Base-by-base conservation (phyloP, 2,888 invertebrate species). In the Drosophila multiciliata region DNA sequence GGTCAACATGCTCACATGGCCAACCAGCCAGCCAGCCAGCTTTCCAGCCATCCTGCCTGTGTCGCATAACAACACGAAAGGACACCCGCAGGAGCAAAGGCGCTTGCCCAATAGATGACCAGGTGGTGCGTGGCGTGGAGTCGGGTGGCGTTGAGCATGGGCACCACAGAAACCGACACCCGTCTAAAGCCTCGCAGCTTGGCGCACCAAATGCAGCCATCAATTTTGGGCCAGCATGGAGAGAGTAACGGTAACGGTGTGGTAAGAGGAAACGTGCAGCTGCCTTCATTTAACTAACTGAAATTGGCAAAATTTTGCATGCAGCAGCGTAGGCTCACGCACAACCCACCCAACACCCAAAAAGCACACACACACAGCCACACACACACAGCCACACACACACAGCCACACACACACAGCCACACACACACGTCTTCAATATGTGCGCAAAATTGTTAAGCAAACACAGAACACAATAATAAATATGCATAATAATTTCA, bases 401-500 rank as follows among this genome's bases (percentile, higher is more conserved):
- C 23, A 23, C 23, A 23, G 23, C 23, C 23, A 23, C 23, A 15
- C 36, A 26, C 45, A 3, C 38, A 54, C 3, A 11, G 20, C 50
- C 32, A 26, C 35, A 15, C 48, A 9, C 35, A 65, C 35, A 20
- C 17, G 15, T 57, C 49, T 29, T 60, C 52, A 20, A 66, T 66
- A 45, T 57, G 40, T 60, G 68, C 38, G 29, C 61, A 53, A 23
- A 68, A 67, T 49, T 76, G 75, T 71, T 87, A 75, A 72, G 68
- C 78, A 83, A 78, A 86, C 81, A 88, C 75, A 88, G 75, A 83
- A 71, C 73, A 79, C 73, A 79, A 85, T 72, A 76, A 87, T 84
- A 89, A 86, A 87, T 87, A 82, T 89, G 76, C 82, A 87, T 87
- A 84, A 78, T 85, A 85, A 85, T 85, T 78, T 78, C 78, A 79